Percentiles rank a stretch among this genome's conserved stretches.
phyloP scores from a whole-genome alignment of 2,888 invertebrate species.

The Nomada fucata region DNA sequence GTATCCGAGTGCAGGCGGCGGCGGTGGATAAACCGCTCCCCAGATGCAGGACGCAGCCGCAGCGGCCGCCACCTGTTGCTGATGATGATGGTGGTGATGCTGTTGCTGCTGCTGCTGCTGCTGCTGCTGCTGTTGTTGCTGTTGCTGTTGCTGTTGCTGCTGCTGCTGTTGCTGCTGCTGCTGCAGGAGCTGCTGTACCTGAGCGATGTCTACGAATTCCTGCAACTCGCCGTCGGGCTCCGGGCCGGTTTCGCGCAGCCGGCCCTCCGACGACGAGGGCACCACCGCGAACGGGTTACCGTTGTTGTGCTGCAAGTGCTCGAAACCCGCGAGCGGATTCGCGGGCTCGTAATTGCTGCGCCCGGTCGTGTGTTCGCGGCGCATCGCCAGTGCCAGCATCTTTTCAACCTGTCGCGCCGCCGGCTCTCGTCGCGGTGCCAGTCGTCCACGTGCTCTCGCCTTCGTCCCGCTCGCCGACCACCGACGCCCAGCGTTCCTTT shows the following conservation, averaged over 20 bases:
- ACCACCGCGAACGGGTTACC: slow-evolving; percentile 77
- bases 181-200: slow-evolving; percentile 91
- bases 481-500: slow-evolving; percentile 53
- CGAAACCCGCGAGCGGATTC: slow-evolving; percentile 82
- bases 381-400: slow-evolving; percentile 84
- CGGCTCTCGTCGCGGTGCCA: slow-evolving; percentile 72
- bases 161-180: slow-evolving; percentile 85
- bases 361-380: slow-evolving; percentile 83
- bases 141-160: slow-evolving; percentile 82
- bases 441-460: slow-evolving; percentile 70
- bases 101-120: slow-evolving; percentile 75
- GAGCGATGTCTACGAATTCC: slow-evolving; percentile 93
- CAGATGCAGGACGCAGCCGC: slow-evolving; percentile 76
- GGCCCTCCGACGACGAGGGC: slow-evolving; percentile 72
- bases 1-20: slow-evolving; percentile 77
- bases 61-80: slow-evolving; percentile 81
- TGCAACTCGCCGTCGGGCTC: slow-evolving; percentile 82
- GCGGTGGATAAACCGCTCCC: slow-evolving; percentile 80
- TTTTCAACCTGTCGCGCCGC: slow-evolving; percentile 79
- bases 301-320: slow-evolving; percentile 80
- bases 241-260: slow-evolving; percentile 75
- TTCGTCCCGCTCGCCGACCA: slow-evolving; percentile 18
- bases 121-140: slow-evolving; percentile 87
- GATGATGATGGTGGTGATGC: slow-evolving; percentile 80
- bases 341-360: slow-evolving; percentile 82